Conservation (phyloP, 2,888 invertebrate genomes). For the Danaus chrysippus region DNA sequence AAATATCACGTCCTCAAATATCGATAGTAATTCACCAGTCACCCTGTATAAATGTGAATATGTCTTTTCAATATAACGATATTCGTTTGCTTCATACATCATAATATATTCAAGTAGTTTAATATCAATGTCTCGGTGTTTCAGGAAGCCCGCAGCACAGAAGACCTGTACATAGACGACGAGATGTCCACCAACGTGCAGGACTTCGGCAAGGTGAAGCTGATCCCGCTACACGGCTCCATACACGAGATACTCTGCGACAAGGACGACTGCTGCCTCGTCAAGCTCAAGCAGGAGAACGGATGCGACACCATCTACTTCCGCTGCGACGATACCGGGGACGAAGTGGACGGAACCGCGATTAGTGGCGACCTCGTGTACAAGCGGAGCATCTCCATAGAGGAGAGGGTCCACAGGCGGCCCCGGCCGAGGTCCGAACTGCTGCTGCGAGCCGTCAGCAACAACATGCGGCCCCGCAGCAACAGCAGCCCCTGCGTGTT, state of each 20-base stretch:
- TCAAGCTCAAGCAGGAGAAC: slow-evolving; percentile 69
- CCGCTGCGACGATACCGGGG: slow-evolving; percentile 66
- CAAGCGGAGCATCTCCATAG: slow-evolving; percentile 67
- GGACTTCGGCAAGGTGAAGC: slow-evolving; percentile 64
- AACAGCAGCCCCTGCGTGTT: slow-evolving; percentile 60
- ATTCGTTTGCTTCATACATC: too few relatives aligned
- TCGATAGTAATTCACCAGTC: too few relatives aligned
- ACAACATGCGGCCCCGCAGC: slow-evolving; percentile 52
- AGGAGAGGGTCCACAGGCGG: slow-evolving; percentile 61
- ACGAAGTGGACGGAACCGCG: slow-evolving; percentile 53
- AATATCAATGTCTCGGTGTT: slow-evolving; percentile 11
- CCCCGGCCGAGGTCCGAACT: slow-evolving; percentile 40
- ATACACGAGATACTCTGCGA: slow-evolving; percentile 73
- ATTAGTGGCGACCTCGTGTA: slow-evolving; percentile 61
- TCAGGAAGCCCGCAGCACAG: slow-evolving; percentile 76
- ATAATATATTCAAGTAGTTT: background rate
- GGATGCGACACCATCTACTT: slow-evolving; percentile 68
- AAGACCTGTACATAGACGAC: slow-evolving; percentile 78
- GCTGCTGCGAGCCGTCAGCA: slow-evolving; percentile 42
- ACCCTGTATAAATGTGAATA: too few relatives aligned
- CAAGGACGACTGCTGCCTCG: slow-evolving; percentile 70
- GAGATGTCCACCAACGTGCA: slow-evolving; percentile 71
- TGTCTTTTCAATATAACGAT: too few relatives aligned
- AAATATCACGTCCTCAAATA: too few relatives aligned
- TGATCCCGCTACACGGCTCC: slow-evolving; percentile 68